Evolutionary conservation across 2,888 invertebrate genomes (phyloP), one percentile per base, ranked within the genome.

Genomic region (Lissonota sp.): DNA sequence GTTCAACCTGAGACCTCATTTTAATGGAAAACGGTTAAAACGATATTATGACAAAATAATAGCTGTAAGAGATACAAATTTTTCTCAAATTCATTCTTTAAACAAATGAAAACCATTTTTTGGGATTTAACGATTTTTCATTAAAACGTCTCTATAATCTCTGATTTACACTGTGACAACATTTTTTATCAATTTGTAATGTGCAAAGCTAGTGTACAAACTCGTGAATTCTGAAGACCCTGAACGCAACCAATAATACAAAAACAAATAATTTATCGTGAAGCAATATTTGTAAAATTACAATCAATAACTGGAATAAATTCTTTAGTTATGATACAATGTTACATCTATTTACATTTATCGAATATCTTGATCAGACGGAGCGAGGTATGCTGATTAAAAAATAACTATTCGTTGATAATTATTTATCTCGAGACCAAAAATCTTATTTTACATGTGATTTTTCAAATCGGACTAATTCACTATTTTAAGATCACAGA

Each of bases 401-500:
- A 62, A 57, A 58, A 58, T 60, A 4, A 62, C 46, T 10, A 14
- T 16, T 39, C 49, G 14, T 16, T 37, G 12, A 53, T 71, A 49
- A 39, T 40, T 14, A 53, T 60, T 14, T 10, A 10, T 4, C 40
- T 26, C 12, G 39, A 40, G 14, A 71, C 39, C 64, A n/a, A 10
- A 16, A 26, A 26, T n/a, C 66, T 66, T 40, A 8, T 74, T 16
- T n/a, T 16, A 58, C 57, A 46, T 26, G 10, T 49, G 14, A 39
- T 73, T 40, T 12, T 66, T 63, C 49, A 14, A 74, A 42, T 44
- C 16, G 44, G 53, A 71, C 51, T 72, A 73, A 64, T 70, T 77
- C 51, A 78, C 66, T 78, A 78, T 60, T 67, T 69, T 80, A 77
- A 80, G 76, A 80, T 77, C 76, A 80, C 76, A 77, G 80, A 63